phyloP scores from a whole-genome alignment of 2,888 invertebrate species.

The Leptinotarsa tumamoca region DNA sequence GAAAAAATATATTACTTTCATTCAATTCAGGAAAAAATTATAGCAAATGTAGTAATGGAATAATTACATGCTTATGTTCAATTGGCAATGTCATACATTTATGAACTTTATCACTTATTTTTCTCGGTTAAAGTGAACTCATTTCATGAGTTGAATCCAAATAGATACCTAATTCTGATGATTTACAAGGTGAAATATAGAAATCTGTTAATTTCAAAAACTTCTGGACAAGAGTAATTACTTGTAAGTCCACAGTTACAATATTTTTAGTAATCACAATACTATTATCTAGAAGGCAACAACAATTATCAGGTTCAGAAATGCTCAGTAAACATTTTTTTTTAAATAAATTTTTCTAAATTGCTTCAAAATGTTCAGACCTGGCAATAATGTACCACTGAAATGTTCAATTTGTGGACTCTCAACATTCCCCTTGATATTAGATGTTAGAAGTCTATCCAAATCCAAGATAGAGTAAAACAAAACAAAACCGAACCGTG shows the following conservation, averaged over 20 bases:
- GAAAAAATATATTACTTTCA: background rate
- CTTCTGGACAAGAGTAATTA: slow-evolving; percentile 19
- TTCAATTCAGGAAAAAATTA: background rate
- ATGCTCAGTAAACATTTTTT: slow-evolving; percentile 13
- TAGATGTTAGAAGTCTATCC: too few relatives aligned
- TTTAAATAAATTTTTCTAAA: background rate
- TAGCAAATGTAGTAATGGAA: slow-evolving; percentile 10
- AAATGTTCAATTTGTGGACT: slow-evolving; percentile 10
- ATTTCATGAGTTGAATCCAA: background rate
- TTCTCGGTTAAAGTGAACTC: slow-evolving; percentile 24
- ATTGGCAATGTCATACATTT: slow-evolving; percentile 22
- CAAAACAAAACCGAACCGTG: too few relatives aligned
- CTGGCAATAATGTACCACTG: slow-evolving; percentile 15
- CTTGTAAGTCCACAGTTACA: slow-evolving; percentile 18
- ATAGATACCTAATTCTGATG: background rate
- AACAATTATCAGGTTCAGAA: slow-evolving; percentile 24
- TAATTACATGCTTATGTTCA: slow-evolving; percentile 19
- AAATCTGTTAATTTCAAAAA: slow-evolving; percentile 20
- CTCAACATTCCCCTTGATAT: slow-evolving; percentile 6
- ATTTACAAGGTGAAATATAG: slow-evolving; percentile 20
- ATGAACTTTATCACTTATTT: slow-evolving; percentile 14
- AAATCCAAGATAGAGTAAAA: too few relatives aligned
- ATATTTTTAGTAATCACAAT: slow-evolving; percentile 23
- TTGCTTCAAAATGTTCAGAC: slow-evolving; percentile 10
- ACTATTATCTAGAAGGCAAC: slow-evolving; percentile 14